phyloP scores from a whole-genome alignment of 2,888 invertebrate genomes.

The Scaptomyza reducta region DNA sequence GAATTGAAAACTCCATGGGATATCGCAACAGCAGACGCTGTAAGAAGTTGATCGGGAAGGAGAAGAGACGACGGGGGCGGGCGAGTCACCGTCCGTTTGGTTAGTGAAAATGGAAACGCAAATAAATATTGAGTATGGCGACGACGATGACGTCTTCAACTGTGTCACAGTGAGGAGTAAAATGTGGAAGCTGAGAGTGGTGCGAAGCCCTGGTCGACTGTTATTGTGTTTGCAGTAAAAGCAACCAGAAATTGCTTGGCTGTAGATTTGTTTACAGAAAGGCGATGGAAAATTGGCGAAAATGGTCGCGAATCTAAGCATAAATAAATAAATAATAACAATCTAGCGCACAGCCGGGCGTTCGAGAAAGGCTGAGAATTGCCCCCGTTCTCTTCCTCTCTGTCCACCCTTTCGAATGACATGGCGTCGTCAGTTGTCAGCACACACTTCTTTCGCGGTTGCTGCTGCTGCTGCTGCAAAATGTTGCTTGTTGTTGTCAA shows the following conservation, averaged over 20 bases:
- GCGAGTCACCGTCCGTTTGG: constrained; percentile 21
- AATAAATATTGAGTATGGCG: constrained; percentile 68
- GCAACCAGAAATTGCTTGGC: constrained; percentile 61
- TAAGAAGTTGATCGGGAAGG: constrained; percentile 11
- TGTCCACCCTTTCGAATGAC: constrained; percentile 33
- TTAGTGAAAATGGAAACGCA: constrained; percentile 60
- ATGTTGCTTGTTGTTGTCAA: constrained; percentile 60
- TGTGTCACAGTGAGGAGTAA: constrained; percentile 13
- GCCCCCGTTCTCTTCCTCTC: not conserved
- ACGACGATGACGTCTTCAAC: constrained; percentile 13
- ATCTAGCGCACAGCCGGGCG: constrained; percentile 12
- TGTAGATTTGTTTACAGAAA: constrained; percentile 62
- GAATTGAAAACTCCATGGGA: constrained; percentile 65
- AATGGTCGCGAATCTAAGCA: constrained; percentile 49
- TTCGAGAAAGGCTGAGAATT: constrained; percentile 37
- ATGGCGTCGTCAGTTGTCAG: constrained; percentile 56
- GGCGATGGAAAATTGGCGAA: constrained; percentile 58
- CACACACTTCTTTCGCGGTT: constrained; percentile 37
- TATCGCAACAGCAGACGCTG: constrained; percentile 28
- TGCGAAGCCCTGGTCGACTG: constrained; percentile 35
- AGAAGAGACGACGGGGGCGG: not conserved
- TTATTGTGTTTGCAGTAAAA: constrained; percentile 63
- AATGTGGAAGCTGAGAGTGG: not conserved
- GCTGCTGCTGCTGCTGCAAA: constrained; percentile 17
- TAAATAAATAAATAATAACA: constrained; percentile 59